A percentile compares a stretch with the other conserved stretches of the same genome.
phyloP scores from a whole-genome alignment of 2,113 vertebrate genomes.

The Eolophus roseicapilla region DNA sequence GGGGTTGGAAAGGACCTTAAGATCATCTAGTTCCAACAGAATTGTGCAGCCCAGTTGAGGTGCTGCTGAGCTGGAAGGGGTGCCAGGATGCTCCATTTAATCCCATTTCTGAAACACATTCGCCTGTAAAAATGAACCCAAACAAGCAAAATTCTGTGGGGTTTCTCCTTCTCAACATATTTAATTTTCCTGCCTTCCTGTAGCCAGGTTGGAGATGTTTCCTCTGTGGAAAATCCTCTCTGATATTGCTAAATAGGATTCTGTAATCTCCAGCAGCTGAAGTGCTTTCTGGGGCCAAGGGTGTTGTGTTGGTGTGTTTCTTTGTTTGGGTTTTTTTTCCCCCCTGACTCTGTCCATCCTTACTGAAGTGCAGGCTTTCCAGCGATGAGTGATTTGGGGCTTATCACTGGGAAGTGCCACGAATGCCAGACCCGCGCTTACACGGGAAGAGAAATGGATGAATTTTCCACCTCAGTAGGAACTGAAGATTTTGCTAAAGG shows the following conservation, averaged over 20 bases:
- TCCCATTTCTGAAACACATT: neutral
- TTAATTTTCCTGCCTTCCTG: neutral
- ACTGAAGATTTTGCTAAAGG: slow-evolving; percentile 36
- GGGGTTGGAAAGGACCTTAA: neutral
- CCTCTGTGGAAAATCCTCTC: neutral
- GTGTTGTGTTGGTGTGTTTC: neutral
- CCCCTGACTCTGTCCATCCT: neutral
- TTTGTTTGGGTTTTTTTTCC: neutral
- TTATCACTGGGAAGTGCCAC: neutral
- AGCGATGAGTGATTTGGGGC: neutral
- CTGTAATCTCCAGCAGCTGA: slow-evolving; percentile 32
- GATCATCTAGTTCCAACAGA: neutral
- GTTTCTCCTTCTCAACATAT: neutral
- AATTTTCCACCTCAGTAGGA: slow-evolving; percentile 65
- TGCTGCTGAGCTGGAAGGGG: accelerated
- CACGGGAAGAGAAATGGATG: slow-evolving; percentile 25
- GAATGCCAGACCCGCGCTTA: neutral
- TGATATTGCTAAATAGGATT: slow-evolving; percentile 45
- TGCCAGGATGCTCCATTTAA: neutral
- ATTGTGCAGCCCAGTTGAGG: neutral
- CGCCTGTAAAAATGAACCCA: neutral
- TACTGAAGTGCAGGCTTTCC: neutral
- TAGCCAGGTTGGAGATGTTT: neutral
- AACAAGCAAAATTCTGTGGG: neutral
- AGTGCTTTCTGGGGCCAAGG: slow-evolving; percentile 17